Evolutionary conservation across 1,140 invertebrate species (phyloP).

Genomic region (Atta cephalotes): DNA sequence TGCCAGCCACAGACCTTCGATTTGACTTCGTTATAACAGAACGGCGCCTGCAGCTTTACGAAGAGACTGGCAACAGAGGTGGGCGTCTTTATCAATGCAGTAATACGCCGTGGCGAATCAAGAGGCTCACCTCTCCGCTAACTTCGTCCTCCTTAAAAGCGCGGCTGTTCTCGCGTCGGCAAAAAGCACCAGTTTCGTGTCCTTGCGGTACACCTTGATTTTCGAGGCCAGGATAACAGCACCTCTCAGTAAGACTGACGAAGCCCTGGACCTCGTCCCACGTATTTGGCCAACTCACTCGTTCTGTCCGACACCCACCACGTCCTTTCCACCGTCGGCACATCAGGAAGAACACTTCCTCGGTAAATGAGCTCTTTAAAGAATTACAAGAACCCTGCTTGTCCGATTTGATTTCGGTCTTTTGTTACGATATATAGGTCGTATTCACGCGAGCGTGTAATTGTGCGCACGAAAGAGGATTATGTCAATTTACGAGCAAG

Average conservation of each 20-base stretch:
- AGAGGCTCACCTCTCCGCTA: not conserved
- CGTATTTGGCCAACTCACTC: conserved; percentile 49
- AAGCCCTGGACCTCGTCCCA: conserved; percentile 68
- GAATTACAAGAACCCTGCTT: conserved; percentile 12
- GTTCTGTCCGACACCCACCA: conserved; percentile 52
- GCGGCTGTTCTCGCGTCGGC: conserved; percentile 40
- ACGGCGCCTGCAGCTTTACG: conserved; percentile 50
- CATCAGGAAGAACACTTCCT: conserved; percentile 65
- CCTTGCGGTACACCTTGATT: conserved; percentile 73
- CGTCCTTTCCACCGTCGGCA: conserved; percentile 7
- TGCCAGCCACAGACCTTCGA: conserved; percentile 39
- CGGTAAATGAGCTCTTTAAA: not conserved
- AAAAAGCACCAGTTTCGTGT: conserved; percentile 74
- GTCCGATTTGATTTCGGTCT: conserved; percentile 39
- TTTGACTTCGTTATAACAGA: conserved; percentile 49
- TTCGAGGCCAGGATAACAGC: conserved; percentile 71
- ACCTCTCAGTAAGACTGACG: conserved; percentile 66
- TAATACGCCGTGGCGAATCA: conserved; percentile 71
- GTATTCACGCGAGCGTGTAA: not conserved
- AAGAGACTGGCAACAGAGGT: conserved; percentile 66
- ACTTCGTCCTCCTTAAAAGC: conserved; percentile 34
- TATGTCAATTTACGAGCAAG: conserved; percentile 31
- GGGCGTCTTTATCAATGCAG: conserved; percentile 80
- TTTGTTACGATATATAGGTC: not conserved
- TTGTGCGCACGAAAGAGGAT: conserved; percentile 38